These are phyloP conservation scores for Coranthus polyacanthus DNA, from an alignment of 2,797 vertebrate genomes.

Conservation along the genomic window DNA sequence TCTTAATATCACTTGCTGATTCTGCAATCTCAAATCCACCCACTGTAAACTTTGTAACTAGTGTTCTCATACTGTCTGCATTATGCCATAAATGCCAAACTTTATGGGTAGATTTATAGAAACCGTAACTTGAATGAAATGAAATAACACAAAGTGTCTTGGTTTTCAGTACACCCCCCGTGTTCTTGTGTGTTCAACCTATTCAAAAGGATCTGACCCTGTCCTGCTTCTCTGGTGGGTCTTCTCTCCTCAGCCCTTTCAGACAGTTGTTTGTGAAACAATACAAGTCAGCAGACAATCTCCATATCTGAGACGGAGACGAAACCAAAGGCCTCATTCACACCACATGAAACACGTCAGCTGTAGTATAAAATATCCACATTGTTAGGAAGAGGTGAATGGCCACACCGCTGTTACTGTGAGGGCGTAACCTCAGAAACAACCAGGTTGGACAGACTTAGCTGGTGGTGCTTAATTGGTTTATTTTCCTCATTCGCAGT, in stretches of 20 bases:
- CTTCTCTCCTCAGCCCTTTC: conserved; percentile 25
- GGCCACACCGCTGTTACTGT: conserved; percentile 66
- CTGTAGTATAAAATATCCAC: conserved; percentile 82
- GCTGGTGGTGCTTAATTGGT: conserved; percentile 17
- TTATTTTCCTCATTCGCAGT: conserved; percentile 23
- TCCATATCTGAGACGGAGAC: conserved; percentile 62
- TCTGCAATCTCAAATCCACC: conserved; percentile 1
- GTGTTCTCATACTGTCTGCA: neutral
- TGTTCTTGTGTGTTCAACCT: conserved; percentile 8
- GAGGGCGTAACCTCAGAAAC: conserved; percentile 61
- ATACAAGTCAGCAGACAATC: conserved; percentile 51
- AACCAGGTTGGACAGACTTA: conserved; percentile 39
- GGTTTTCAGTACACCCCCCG: conserved; percentile 3
- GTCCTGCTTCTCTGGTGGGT: conserved; percentile 17
- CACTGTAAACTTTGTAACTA: conserved; percentile 20
- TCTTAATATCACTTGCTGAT: neutral
- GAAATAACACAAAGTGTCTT: neutral
- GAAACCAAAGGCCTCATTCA: conserved; percentile 74
- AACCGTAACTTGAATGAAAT: conserved; percentile 7
- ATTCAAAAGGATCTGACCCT: conserved; percentile 32
- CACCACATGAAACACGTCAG: conserved; percentile 70
- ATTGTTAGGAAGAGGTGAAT: conserved; percentile 74
- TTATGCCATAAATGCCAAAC: neutral
- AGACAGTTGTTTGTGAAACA: conserved; percentile 39
- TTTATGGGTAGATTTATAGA: conserved; percentile 10